phyloP scores from a whole-genome alignment of 2,888 invertebrate genomes.

The Agrenia bidenticulata region DNA sequence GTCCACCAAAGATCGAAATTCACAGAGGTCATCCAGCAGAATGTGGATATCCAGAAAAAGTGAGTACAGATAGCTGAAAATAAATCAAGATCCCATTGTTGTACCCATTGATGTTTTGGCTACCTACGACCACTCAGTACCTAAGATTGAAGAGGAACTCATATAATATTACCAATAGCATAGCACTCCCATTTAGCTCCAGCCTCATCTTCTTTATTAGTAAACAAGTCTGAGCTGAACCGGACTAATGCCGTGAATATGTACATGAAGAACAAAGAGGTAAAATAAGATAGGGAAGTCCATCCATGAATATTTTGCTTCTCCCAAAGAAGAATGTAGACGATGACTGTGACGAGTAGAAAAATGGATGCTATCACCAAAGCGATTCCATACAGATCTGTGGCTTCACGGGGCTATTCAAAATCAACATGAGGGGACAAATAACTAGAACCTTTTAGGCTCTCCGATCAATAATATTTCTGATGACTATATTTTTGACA shows the following conservation, averaged over 20 bases:
- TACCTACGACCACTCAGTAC: too few species aligned
- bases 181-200: constrained; percentile 38
- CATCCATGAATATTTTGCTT: constrained; percentile 49
- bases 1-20: constrained; percentile 52
- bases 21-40: constrained; percentile 48
- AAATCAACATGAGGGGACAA: not conserved
- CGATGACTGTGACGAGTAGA: constrained; percentile 44
- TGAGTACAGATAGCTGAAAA: constrained; percentile 45
- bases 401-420: constrained; percentile 25
- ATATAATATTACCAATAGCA: constrained; percentile 41
- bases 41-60: constrained; percentile 47
- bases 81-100: too few species aligned
- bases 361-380: constrained; percentile 48
- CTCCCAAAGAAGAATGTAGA: constrained; percentile 47
- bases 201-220: constrained; percentile 20
- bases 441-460: not conserved
- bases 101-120: too few species aligned
- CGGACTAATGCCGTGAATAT: constrained; percentile 39
- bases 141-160: not conserved
- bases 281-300: constrained; percentile 41
- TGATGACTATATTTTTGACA: not conserved
- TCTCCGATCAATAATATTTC: not conserved
- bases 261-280: constrained; percentile 48
- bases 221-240: constrained; percentile 29
- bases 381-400: constrained; percentile 42